These are phyloP conservation scores for Anagyrus pseudococci DNA, from an alignment of 2,888 invertebrate species.

Conservation along the genomic window DNA sequence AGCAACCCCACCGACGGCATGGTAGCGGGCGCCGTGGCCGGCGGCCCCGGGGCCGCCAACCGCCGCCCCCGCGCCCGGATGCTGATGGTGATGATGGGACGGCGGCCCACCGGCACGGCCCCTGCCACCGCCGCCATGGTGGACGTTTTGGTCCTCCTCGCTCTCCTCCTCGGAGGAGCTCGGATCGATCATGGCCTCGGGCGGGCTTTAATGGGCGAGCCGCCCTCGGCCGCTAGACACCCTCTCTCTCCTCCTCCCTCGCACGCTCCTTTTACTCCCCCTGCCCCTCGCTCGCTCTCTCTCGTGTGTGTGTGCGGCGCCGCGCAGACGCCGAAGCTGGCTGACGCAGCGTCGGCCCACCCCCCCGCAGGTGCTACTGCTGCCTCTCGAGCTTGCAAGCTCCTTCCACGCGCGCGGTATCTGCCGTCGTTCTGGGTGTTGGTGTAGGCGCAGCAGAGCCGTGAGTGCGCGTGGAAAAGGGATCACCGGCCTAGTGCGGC, in stretches of 20 bases:
- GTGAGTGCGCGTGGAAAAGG: background rate
- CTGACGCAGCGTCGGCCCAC: too few relatives aligned
- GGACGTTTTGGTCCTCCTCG: conserved; percentile 78
- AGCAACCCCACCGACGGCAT: conserved; percentile 61
- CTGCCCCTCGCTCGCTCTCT: background rate
- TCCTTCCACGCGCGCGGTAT: too few relatives aligned
- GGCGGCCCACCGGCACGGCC: conserved; percentile 32
- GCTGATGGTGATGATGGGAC: background rate
- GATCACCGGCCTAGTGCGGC: background rate
- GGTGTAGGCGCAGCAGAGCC: too few relatives aligned
- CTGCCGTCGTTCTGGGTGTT: too few relatives aligned
- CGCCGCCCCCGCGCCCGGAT: background rate
- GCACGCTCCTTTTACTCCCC: background rate
- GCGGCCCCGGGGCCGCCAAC: background rate
- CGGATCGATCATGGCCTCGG: conserved; percentile 83
- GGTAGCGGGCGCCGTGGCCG: conserved; percentile 60
- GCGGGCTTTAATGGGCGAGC: background rate
- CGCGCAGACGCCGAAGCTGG: conserved; percentile 15
- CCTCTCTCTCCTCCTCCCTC: background rate
- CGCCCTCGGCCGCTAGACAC: background rate
- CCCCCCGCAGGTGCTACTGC: too few relatives aligned
- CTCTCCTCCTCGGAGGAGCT: conserved; percentile 96
- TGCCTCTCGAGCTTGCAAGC: too few relatives aligned
- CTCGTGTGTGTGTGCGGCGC: background rate
- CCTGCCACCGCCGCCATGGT: conserved; percentile 53